Evolutionary conservation across 2,797 vertebrate genomes (phyloP).

Genomic region (Periophthalmus magnuspinnatus): DNA sequence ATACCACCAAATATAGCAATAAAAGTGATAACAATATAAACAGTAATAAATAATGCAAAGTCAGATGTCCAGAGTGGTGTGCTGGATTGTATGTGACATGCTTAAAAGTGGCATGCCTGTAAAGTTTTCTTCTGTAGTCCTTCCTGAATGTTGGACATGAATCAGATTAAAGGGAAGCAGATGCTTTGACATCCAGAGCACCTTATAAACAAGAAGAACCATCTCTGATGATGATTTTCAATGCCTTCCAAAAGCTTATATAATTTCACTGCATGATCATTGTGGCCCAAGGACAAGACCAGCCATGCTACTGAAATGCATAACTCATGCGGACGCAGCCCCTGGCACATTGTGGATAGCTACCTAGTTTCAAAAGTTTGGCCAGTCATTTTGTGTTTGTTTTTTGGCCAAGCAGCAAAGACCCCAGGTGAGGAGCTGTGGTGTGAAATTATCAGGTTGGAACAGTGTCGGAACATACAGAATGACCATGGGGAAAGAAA

Average conservation of each 20-base stretch:
- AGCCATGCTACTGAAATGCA: slow-evolving; percentile 70
- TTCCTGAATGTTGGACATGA: slow-evolving; percentile 58
- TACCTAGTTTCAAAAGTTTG: slow-evolving; percentile 45
- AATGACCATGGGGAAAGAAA: slow-evolving; percentile 44
- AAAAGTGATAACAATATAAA: slow-evolving; percentile 74
- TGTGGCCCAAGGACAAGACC: slow-evolving; percentile 49
- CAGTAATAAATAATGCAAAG: slow-evolving; percentile 77
- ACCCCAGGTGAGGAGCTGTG: slow-evolving; percentile 39
- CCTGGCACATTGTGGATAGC: slow-evolving; percentile 52
- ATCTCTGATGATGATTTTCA: slow-evolving; percentile 40
- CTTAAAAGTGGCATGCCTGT: slow-evolving; percentile 40
- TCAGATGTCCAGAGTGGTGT: slow-evolving; percentile 65
- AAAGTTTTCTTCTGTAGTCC: slow-evolving; percentile 50
- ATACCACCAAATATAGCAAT: slow-evolving; percentile 77
- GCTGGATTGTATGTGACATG: slow-evolving; percentile 58
- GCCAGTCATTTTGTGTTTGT: slow-evolving; percentile 39
- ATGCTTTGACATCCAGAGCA: slow-evolving; percentile 58
- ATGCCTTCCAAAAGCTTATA: slow-evolving; percentile 36
- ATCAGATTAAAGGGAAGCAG: slow-evolving; percentile 76
- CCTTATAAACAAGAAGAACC: slow-evolving; percentile 57
- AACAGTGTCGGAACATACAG: slow-evolving; percentile 45
- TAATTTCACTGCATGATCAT: slow-evolving; percentile 39
- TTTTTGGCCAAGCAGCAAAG: slow-evolving; percentile 19
- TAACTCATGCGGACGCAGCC: slow-evolving; percentile 61
- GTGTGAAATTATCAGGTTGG: slow-evolving; percentile 47